Evolutionary conservation across 2,888 invertebrate species (phyloP).

Genomic region (Taphrorychus bicolor): DNA sequence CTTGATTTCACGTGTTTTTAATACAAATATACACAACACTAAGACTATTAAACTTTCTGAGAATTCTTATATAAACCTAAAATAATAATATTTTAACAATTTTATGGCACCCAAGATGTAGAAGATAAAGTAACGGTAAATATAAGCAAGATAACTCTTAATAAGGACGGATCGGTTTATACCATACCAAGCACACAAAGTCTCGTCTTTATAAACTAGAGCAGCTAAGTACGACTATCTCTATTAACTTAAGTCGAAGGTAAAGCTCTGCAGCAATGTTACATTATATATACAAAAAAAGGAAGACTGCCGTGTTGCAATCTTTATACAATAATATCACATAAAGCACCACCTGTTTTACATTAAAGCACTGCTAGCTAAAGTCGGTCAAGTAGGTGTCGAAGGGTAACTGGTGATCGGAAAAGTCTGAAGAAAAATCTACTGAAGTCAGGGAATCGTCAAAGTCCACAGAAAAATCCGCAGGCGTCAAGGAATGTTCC

Average conservation of each 20-base stretch:
- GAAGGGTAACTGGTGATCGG: conserved; percentile 55
- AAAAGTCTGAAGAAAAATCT: conserved; percentile 57
- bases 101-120: conserved; percentile 4
- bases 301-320: background rate
- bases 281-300: background rate
- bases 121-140: background rate
- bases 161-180: background rate
- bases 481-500: conserved; percentile 45
- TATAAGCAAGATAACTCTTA: background rate
- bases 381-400: conserved; percentile 55
- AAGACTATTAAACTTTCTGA: too few relatives aligned
- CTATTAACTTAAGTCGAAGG: background rate
- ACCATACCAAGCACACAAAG: background rate
- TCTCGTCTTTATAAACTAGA: too few relatives aligned
- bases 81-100: background rate
- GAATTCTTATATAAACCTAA: conserved; percentile 8
- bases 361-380: conserved; percentile 44
- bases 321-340: conserved; percentile 10
- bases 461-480: conserved; percentile 57
- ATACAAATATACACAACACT: conserved; percentile 11
- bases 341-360: background rate
- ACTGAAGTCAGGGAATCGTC: conserved; percentile 52
- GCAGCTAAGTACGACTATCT: too few relatives aligned
- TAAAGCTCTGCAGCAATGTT: background rate
- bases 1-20: conserved; percentile 33